Evolutionary conservation across 2,888 invertebrate species (phyloP), one percentile per base, ranked within the genome.

Genomic region (Pyrochroa serraticornis): DNA sequence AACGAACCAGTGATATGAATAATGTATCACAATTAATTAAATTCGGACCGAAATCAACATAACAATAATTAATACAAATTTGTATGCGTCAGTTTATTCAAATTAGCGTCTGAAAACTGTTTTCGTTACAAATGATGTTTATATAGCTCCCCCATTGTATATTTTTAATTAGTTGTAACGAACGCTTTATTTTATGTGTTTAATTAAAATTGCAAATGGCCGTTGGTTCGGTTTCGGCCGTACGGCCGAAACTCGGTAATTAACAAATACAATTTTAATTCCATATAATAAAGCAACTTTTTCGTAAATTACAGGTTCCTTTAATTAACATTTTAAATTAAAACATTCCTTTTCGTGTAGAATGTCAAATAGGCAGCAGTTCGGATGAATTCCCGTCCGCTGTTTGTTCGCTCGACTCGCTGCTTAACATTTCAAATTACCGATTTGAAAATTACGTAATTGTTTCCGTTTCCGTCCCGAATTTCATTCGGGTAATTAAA

Each of bases 51-150:
- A 62, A 64, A 53, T 60, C 61, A 58, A 62, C 63, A 66, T 51
- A 53, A 61, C 54, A 49, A 60, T 62, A 66, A 68, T 68, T 66
- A 68, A 68, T 62, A 68, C 65, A 68, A 68, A 68, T 68, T 68
- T 66, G 63, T 65, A 59, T 59, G 59, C 59, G 59, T 55, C 59
- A 59, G 46, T 43, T 59, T 59, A 54, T 53, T 58, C 31, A 54
- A 53, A 59, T 59, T 34, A 49, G 36, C 51, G 37, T 54, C 51
- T 46, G 47, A 50, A 51, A 38, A 49, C 51, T 53, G 31, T 47
- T 52, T 58, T 52, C 42, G 38, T 34, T 58, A 58, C 44, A 58
- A 58, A 54, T 48, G 38, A 58, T 58, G 41, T 54, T 58, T 54
- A 54, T 53, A 56, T 50, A 48, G 22, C 12, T 22, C 36, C 30